Evolutionary conservation across 2,113 vertebrate species (phyloP).

Genomic region (Mesitornis unicolor): DNA sequence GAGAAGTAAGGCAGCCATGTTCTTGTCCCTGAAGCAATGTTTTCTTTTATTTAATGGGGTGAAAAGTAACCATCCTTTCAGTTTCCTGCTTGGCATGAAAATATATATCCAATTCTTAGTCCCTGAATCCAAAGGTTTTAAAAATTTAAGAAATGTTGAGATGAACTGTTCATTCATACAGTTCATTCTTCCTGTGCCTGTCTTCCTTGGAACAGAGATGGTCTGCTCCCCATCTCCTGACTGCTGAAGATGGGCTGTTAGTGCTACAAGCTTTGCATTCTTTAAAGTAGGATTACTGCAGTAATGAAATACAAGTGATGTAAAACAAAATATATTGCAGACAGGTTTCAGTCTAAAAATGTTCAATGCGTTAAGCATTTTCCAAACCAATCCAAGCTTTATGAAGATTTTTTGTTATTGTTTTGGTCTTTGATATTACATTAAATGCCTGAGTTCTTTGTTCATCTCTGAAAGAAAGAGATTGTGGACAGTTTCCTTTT

Average conservation of each 20-base stretch:
- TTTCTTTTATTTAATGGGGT: not conserved
- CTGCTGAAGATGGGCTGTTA: not conserved
- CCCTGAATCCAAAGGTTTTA: not conserved
- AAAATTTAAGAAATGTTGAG: not conserved
- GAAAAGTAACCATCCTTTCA: not conserved
- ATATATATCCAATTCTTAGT: not conserved
- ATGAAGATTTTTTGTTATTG: not conserved
- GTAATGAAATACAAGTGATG: not conserved
- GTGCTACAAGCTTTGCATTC: not conserved
- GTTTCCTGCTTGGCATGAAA: not conserved
- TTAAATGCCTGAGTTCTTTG: not conserved
- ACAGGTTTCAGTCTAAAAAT: not conserved
- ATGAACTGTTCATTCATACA: not conserved
- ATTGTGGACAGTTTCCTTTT: not conserved
- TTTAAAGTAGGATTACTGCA: not conserved
- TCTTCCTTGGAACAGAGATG: not conserved
- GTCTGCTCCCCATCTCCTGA: not conserved
- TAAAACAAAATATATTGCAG: not conserved
- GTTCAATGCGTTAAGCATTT: not conserved
- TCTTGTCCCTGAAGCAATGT: not conserved
- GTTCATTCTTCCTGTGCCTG: not conserved
- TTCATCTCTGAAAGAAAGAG: not conserved
- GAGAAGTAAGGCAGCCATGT: not conserved
- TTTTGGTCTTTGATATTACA: not conserved
- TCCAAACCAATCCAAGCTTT: not conserved